A percentile compares a stretch with the other conserved stretches of the same genome.
Conservation (phyloP, 2,113 vertebrate genomes). For the Tupaia tana region DNA sequence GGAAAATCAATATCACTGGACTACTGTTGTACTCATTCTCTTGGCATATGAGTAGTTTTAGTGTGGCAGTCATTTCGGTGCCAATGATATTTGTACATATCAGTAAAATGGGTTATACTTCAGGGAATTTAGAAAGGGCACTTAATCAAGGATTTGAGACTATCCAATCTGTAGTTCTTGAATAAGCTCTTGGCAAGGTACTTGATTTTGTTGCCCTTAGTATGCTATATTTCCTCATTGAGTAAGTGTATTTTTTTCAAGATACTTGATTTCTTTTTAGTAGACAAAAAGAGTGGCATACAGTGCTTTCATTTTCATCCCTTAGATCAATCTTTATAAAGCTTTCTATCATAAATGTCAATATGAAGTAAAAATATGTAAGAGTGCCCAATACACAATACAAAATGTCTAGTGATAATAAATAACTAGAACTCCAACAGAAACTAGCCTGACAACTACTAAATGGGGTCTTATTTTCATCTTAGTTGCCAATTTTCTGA, state of each 20-base stretch:
- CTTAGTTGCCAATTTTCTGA: background rate
- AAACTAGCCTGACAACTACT: background rate
- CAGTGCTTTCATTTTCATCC: slow-evolving; percentile 29
- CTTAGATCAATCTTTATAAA: background rate
- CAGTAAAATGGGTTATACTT: slow-evolving; percentile 68
- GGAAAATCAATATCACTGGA: background rate
- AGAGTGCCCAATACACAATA: background rate
- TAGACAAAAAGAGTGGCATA: slow-evolving; percentile 18
- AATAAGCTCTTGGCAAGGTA: slow-evolving; percentile 55
- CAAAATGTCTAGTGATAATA: background rate
- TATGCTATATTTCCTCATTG: slow-evolving; percentile 56
- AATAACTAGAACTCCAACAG: background rate
- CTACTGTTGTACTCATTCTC: background rate
- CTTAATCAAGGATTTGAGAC: slow-evolving; percentile 75
- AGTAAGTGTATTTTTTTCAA: slow-evolving; percentile 59
- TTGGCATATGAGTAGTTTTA: background rate
- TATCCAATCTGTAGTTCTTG: slow-evolving; percentile 58
- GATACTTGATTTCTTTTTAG: slow-evolving; percentile 52
- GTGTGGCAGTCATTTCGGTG: slow-evolving; percentile 33
- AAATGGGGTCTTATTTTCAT: background rate
- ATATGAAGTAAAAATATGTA: slow-evolving; percentile 1
- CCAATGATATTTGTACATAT: slow-evolving; percentile 65
- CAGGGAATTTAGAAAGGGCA: slow-evolving; percentile 76
- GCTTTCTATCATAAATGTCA: slow-evolving; percentile 48
- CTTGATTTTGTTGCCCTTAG: slow-evolving; percentile 35